These are phyloP conservation scores for Fopius arisanus DNA, from an alignment of 1,140 invertebrate species.

Conservation along the genomic window DNA sequence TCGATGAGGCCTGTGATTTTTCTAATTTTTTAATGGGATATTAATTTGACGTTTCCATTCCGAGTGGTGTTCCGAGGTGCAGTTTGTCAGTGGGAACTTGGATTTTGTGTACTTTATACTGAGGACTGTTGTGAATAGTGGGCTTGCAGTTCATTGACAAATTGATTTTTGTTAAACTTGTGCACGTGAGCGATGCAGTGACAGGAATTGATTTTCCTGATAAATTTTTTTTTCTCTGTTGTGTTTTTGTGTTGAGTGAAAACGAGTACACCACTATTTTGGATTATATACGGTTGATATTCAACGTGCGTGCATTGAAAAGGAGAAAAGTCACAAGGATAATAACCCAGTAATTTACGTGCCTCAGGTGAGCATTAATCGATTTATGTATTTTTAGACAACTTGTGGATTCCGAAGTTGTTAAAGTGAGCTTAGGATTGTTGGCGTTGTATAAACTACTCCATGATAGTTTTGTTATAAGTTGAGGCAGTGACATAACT, in stretches of 20 bases:
- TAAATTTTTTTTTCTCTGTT: background rate
- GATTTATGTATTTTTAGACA: background rate
- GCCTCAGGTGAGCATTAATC: slow-evolving; percentile 8
- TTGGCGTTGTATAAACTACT: background rate
- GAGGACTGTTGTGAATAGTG: background rate
- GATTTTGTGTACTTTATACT: background rate
- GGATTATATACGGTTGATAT: background rate
- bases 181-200: background rate
- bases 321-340: background rate
- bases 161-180: background rate
- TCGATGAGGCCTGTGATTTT: background rate
- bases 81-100: background rate
- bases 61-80: background rate
- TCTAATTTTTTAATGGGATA: background rate
- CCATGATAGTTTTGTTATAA: background rate
- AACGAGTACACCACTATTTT: background rate
- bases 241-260: background rate
- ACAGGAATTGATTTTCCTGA: background rate
- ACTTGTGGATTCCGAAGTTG: background rate
- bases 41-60: background rate
- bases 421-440: background rate
- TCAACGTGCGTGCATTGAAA: background rate
- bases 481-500: slow-evolving; percentile 12
- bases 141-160: background rate
- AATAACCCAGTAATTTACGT: slow-evolving; percentile 3